These are phyloP conservation scores for Callionymus lyra DNA, from an alignment of 2,113 vertebrate genomes.

Conservation along the genomic window DNA sequence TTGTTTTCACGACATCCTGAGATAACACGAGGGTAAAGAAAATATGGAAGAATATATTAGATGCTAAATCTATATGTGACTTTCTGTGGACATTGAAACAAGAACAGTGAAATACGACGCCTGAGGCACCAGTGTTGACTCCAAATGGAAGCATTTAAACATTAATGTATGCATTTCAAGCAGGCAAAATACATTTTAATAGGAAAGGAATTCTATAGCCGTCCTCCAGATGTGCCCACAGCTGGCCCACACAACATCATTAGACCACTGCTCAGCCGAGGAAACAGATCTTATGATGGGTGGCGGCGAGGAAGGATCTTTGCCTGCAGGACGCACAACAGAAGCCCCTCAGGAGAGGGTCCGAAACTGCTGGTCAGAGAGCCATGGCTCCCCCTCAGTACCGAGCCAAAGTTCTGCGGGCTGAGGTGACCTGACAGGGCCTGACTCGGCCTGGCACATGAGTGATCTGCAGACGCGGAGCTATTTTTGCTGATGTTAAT, in stretches of 20 bases:
- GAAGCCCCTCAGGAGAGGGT: constrained; percentile 23
- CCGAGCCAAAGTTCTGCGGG: constrained; percentile 23
- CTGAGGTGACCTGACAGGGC: constrained; percentile 61
- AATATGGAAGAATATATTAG: too few species aligned
- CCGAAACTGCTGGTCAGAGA: constrained; percentile 15
- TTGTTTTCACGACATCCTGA: too few species aligned
- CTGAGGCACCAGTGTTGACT: too few species aligned
- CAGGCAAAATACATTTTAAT: too few species aligned
- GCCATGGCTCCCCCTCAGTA: constrained; percentile 16
- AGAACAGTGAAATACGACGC: too few species aligned
- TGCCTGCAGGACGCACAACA: constrained; percentile 22
- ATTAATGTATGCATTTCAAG: too few species aligned
- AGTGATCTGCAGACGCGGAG: constrained; percentile 55
- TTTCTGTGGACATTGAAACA: too few species aligned
- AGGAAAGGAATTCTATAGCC: too few species aligned
- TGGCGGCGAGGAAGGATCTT: constrained; percentile 12
- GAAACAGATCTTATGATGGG: constrained; percentile 46
- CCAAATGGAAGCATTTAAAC: too few species aligned
- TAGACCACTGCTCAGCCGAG: constrained; percentile 18
- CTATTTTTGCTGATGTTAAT: constrained; percentile 79
- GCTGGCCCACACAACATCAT: constrained; percentile 26
- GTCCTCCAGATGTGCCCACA: constrained; percentile 1
- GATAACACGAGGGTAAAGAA: too few species aligned
- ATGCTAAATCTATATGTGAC: too few species aligned
- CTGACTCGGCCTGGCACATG: constrained; percentile 55